Evolutionary conservation across 1,140 invertebrate genomes (phyloP).

Genomic region (Pseudomyrmex dendroicus): DNA sequence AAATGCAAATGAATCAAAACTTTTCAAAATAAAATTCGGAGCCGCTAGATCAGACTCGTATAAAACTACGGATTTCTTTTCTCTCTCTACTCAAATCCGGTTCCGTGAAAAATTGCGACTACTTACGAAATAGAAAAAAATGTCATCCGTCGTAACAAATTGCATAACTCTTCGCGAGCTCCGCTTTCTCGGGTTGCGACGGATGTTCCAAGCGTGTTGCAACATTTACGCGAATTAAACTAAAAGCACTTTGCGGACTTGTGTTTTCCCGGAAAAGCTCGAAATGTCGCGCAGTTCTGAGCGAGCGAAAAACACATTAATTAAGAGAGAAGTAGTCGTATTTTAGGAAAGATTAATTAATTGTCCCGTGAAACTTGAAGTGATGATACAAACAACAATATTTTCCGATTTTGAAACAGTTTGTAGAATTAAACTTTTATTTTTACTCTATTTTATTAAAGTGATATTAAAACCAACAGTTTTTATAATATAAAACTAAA

Average conservation of each 20-base stretch:
- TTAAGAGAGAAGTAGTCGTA: not conserved
- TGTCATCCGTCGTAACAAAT: conserved; percentile 32
- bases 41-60: no score
- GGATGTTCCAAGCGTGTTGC: conserved; percentile 21
- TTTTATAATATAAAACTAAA: not conserved
- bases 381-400: not conserved
- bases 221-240: conserved; percentile 29
- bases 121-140: conserved; percentile 27
- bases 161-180: conserved; percentile 1
- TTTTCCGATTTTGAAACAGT: not conserved
- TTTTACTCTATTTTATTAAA: not conserved
- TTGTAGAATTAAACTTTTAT: not conserved
- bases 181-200: not conserved
- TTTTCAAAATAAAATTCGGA: no score
- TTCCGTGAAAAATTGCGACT: not conserved
- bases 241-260: conserved; percentile 17
- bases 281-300: not conserved
- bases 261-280: conserved; percentile 25
- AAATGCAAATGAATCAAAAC: no score
- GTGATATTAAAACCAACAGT: no score
- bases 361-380: not conserved
- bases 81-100: not conserved
- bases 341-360: conserved; percentile 1
- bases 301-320: not conserved
- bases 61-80: not conserved